phyloP scores from a whole-genome alignment of 2,113 vertebrate species.

The Rhegmatorhina hoffmannsi region DNA sequence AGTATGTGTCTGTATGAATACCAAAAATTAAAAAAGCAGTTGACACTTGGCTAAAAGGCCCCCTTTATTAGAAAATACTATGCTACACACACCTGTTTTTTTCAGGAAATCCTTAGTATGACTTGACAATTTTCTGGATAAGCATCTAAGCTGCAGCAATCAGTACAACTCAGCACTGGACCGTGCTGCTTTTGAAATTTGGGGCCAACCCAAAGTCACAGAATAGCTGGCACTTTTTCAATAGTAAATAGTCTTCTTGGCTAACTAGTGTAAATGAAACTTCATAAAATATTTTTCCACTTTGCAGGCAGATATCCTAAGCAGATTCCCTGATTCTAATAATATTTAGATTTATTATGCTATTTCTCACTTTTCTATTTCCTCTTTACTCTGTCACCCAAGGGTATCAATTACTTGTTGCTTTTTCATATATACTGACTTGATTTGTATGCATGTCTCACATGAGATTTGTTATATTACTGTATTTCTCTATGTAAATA shows the following conservation, averaged over 20 bases:
- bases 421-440: background rate
- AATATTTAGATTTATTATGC: background rate
- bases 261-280: background rate
- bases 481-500: conserved; percentile 15
- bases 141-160: background rate
- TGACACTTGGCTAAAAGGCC: background rate
- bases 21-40: background rate
- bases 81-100: background rate
- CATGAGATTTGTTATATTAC: background rate
- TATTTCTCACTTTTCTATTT: conserved; percentile 6
- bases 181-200: background rate
- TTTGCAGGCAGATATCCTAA: background rate
- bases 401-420: background rate
- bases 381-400: background rate
- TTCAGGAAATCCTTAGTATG: background rate
- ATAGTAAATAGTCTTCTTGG: background rate
- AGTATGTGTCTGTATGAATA: background rate
- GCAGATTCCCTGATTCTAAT: conserved; percentile 4
- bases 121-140: background rate
- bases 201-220: background rate
- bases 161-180: background rate
- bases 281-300: background rate
- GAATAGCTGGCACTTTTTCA: background rate
- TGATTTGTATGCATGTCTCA: background rate
- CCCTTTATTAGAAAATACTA: background rate